Base-by-base conservation (phyloP, 2,888 invertebrate genomes). In the Ditylenchus weischeri region DNA sequence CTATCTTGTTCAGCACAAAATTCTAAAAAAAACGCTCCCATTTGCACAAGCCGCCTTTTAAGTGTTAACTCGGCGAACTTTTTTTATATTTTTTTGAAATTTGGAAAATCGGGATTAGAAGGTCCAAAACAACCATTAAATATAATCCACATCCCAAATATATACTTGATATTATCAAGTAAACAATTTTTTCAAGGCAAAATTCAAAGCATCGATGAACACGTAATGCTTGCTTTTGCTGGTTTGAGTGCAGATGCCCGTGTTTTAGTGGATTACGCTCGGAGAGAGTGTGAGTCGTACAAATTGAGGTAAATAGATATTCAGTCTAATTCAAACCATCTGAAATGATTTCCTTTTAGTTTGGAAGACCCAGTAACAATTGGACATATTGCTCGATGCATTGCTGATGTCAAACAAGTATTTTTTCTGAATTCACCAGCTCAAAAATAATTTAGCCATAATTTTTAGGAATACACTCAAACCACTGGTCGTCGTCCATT, bases 201-300 rank as follows among this genome's bases (percentile, higher is more conserved):
- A 69, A 98, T 99, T 79, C 96, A 96, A 79, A 88, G 93, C 29
- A 86, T 99, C 63, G 98, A 99, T 85, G 92, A 95, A 18, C 98
- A 99, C 88, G 94, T 98, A 75, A 94, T 98, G 43, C 93, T 99
- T 90, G 96, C 98, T 6, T 98, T 98, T 86, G 96, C 96, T 83
- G 89, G 89, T 71, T 86, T 99, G 72, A 98, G 96, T 35, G 98
- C 98, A 1, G 98, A 99, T 86, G 98, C 98, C 43, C 89, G 98
- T 82, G 95, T 98, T 81, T 87, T 99, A 70, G 96, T 99, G 64
- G 95, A 95, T 84, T 88, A 94, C 79, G 96, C 96, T 1, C 91
- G 98, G 84, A 90, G 38, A 29, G 98, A 99, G 85, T 99, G 98
- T 84, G 98, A 99, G 84, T 94, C 93, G 79, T 95, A 99, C 84